Conservation (phyloP, 2,888 invertebrate species). For the Andricus quercusramuli region DNA sequence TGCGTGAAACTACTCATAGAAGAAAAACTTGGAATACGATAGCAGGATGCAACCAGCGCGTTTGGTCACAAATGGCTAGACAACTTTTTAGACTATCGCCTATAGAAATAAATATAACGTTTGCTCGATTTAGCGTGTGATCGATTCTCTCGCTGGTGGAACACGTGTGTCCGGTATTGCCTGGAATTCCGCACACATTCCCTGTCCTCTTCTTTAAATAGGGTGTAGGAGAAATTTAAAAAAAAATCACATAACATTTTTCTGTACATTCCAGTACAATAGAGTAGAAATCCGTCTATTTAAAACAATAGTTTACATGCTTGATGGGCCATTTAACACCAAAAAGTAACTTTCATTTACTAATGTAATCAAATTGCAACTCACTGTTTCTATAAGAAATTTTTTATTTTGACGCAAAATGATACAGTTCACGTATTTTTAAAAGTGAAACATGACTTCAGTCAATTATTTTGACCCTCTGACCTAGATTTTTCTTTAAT, state of each 20-base stretch:
- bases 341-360: no score
- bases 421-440: no score
- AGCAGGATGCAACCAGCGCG: conserved; percentile 63
- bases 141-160: conserved; percentile 50
- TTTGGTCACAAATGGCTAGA: conserved; percentile 61
- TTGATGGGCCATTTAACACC: no score
- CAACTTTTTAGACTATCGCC: conserved; percentile 64
- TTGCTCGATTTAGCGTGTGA: conserved; percentile 60
- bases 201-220: not conserved
- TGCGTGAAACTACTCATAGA: not conserved
- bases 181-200: not conserved
- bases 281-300: no score
- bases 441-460: no score
- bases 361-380: no score
- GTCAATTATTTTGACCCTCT: no score
- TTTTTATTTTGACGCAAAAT: no score
- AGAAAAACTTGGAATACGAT: conserved; percentile 42
- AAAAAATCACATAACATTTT: not conserved
- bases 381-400: no score
- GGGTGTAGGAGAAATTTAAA: conserved; percentile 2
- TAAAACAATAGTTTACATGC: no score
- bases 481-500: no score
- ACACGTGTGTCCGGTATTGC: conserved; percentile 30
- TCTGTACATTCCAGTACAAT: not conserved
- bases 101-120: conserved; percentile 66